Percentiles rank a stretch among this genome's conserved stretches.
Conservation (phyloP, 2,113 vertebrate species). For the Menura novaehollandiae region DNA sequence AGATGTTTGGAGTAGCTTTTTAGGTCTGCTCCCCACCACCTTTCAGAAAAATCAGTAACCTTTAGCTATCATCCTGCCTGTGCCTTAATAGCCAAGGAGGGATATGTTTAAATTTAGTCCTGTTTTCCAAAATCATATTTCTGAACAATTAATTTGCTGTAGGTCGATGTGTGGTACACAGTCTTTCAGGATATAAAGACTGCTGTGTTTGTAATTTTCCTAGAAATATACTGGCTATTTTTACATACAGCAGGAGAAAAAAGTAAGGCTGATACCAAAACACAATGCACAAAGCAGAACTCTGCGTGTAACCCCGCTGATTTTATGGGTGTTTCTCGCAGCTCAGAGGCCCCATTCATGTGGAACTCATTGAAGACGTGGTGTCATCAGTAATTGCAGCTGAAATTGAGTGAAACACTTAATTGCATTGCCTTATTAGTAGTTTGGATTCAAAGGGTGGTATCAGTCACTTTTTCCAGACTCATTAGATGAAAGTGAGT, state of each 20-base stretch:
- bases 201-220: neutral
- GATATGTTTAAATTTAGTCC: neutral
- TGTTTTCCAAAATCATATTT: neutral
- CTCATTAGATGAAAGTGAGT: neutral
- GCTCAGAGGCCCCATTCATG: neutral
- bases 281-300: neutral
- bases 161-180: neutral
- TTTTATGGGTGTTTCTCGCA: neutral
- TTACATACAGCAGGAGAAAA: neutral
- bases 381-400: neutral
- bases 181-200: neutral
- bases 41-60: neutral
- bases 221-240: neutral
- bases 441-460: neutral
- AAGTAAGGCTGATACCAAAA: neutral
- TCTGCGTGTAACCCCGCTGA: neutral
- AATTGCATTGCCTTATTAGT: neutral
- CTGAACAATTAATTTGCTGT: neutral
- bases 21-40: neutral
- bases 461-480: neutral
- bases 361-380: neutral
- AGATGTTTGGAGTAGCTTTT: neutral
- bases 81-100: neutral
- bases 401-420: neutral
- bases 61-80: neutral